Evolutionary conservation across 2,797 vertebrate species (phyloP).

Genomic region (Darevskia nairensis): DNA sequence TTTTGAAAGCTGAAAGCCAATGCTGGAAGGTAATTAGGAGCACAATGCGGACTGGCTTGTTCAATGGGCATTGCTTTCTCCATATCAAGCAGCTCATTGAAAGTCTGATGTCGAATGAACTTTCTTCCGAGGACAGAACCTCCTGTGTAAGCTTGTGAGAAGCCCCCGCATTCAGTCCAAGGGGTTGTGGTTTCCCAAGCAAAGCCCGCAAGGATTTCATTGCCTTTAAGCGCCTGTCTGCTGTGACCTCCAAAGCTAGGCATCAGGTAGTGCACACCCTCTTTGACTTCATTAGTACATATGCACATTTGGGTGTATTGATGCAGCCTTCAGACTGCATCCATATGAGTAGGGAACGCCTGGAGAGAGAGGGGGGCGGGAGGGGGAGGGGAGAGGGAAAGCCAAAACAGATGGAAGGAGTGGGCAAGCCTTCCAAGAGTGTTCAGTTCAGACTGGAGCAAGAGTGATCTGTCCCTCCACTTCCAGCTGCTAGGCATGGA

Average conservation of each 20-base stretch:
- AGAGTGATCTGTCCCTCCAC: too few species aligned
- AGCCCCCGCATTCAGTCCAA: not conserved
- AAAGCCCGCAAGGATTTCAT: not conserved
- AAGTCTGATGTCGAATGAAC: slow-evolving; percentile 18
- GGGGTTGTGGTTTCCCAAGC: not conserved
- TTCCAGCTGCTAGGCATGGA: too few species aligned
- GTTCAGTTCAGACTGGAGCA: too few species aligned
- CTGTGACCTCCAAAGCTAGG: not conserved
- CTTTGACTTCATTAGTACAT: too few species aligned
- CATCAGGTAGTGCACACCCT: too few species aligned
- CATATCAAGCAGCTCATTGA: slow-evolving; percentile 17
- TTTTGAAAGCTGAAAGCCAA: not conserved
- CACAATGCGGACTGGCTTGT: not conserved
- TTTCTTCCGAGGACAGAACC: not conserved
- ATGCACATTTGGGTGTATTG: too few species aligned
- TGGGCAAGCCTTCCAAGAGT: too few species aligned
- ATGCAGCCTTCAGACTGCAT: too few species aligned
- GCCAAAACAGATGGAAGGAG: too few species aligned
- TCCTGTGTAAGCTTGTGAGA: not conserved
- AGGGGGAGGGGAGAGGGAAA: too few species aligned
- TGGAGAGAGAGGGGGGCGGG: too few species aligned
- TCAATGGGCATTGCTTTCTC: slow-evolving; percentile 39
- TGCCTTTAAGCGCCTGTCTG: not conserved
- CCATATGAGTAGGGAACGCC: too few species aligned
- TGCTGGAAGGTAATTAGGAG: not conserved